phyloP scores from a whole-genome alignment of 2,113 vertebrate genomes.

The Drymodes brunneopygia region DNA sequence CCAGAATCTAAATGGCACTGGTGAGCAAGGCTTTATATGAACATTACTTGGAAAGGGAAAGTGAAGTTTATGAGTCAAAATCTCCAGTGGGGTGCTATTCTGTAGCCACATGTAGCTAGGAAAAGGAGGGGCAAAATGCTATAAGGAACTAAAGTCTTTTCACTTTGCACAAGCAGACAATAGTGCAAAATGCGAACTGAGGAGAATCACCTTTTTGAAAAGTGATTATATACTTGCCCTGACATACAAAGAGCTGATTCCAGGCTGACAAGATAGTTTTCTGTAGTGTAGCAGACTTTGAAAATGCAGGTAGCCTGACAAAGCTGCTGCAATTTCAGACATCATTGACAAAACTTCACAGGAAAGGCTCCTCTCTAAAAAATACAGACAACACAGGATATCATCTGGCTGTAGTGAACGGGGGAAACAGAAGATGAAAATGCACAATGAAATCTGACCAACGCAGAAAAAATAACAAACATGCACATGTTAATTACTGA shows the following conservation, averaged over 20 bases:
- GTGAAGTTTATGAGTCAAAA: neutral
- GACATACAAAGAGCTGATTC: neutral
- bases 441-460: neutral
- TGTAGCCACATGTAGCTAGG: neutral
- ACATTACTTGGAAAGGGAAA: neutral
- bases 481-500: constrained; percentile 16
- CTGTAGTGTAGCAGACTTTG: neutral
- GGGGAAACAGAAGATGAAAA: neutral
- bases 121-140: neutral
- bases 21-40: neutral
- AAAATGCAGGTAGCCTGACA: neutral
- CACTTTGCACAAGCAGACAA: neutral
- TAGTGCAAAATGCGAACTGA: neutral
- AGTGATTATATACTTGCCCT: neutral
- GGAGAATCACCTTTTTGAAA: neutral
- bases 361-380: neutral
- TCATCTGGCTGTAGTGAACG: neutral
- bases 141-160: neutral
- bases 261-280: neutral
- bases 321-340: neutral
- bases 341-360: neutral
- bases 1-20: neutral
- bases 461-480: constrained; percentile 32
- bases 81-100: neutral
- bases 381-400: neutral